Evolutionary conservation across 2,888 invertebrate species (phyloP).

Genomic region (Rhamphomyia laevipes): DNA sequence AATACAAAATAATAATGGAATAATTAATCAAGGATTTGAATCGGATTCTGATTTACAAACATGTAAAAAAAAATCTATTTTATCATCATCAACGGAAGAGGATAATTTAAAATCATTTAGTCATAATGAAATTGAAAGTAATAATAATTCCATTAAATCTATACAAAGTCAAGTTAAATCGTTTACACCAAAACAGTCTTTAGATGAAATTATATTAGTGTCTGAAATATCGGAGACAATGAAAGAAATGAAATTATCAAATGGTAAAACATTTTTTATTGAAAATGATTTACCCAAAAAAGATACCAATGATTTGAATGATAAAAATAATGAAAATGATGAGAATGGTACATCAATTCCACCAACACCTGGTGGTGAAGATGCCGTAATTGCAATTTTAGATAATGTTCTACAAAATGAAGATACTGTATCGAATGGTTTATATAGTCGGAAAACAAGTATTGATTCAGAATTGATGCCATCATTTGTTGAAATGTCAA

Average conservation of each 20-base stretch:
- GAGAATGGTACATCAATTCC: slow-evolving; percentile 5
- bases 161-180: neutral
- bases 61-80: neutral
- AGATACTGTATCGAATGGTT: slow-evolving; percentile 18
- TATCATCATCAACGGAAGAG: neutral
- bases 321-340: neutral
- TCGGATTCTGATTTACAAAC: neutral
- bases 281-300: slow-evolving; percentile 18
- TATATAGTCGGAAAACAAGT: slow-evolving; percentile 20
- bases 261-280: slow-evolving; percentile 28
- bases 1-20: neutral
- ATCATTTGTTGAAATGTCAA: slow-evolving; percentile 28
- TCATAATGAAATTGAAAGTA: neutral
- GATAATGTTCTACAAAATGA: slow-evolving; percentile 31
- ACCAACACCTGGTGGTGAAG: slow-evolving; percentile 15
- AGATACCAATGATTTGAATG: slow-evolving; percentile 17
- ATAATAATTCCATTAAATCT: neutral
- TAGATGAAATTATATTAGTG: slow-evolving; percentile 28
- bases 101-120: neutral
- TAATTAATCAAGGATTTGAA: neutral
- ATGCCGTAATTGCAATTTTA: slow-evolving; percentile 30
- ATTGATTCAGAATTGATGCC: slow-evolving; percentile 30
- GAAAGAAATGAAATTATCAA: slow-evolving; percentile 27
- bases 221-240: slow-evolving; percentile 26
- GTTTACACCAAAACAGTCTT: slow-evolving; percentile 11